These are phyloP conservation scores for Musca domestica DNA, from an alignment of 1,140 invertebrate species.

Conservation along the genomic window DNA sequence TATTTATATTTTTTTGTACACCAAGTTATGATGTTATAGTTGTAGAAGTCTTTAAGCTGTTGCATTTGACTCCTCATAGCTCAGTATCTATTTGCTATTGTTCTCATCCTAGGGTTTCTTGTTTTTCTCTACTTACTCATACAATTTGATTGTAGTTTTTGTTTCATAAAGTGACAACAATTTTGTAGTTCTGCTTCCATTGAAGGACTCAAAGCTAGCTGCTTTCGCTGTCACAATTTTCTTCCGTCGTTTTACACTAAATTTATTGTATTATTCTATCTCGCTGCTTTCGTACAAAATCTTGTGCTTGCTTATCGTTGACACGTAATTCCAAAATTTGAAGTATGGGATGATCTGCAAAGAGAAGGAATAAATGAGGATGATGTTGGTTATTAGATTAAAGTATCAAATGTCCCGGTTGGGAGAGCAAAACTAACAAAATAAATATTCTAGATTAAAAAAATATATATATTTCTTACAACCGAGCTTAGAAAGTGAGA, in stretches of 20 bases:
- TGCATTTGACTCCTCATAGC: too few species aligned
- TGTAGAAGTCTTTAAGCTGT: too few species aligned
- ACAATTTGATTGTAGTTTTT: constrained; percentile 17
- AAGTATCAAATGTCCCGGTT: too few species aligned
- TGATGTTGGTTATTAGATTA: too few species aligned
- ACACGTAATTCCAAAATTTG: constrained; percentile 79
- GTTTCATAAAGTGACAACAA: background rate
- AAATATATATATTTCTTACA: too few species aligned
- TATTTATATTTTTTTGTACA: too few species aligned
- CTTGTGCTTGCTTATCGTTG: constrained; percentile 80
- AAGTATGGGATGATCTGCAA: constrained; percentile 75
- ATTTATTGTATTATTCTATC: constrained; percentile 42
- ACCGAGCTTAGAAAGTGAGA: too few species aligned
- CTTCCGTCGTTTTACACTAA: constrained; percentile 34
- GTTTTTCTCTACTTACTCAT: background rate
- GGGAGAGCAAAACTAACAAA: too few species aligned
- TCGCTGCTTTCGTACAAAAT: constrained; percentile 87
- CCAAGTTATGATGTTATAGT: too few species aligned
- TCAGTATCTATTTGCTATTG: too few species aligned
- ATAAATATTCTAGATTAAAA: too few species aligned
- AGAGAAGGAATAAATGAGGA: constrained; percentile 17
- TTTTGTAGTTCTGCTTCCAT: background rate
- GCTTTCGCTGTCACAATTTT: background rate
- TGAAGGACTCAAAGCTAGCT: background rate
- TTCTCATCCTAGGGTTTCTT: background rate